Conservation (phyloP, 1,140 invertebrate genomes). For the Centruroides sculpturatus region DNA sequence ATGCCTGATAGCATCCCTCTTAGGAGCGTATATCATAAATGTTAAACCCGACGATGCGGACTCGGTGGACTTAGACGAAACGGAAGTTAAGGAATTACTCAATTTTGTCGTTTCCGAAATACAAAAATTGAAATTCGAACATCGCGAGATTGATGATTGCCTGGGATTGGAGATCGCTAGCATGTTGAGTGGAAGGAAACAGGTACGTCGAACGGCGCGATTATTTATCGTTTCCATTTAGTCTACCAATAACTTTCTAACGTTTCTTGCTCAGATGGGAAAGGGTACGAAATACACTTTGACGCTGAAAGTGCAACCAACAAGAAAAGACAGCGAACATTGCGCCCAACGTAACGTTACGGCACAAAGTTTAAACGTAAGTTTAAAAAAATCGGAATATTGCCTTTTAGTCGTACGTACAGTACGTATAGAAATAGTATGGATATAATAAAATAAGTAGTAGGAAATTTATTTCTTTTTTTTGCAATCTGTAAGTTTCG, state of each 20-base stretch:
- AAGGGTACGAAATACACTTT: constrained; percentile 12
- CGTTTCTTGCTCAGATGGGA: constrained; percentile 7
- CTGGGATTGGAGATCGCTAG: constrained; percentile 9
- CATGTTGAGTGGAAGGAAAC: constrained; percentile 8
- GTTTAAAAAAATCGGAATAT: background rate
- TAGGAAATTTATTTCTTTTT: too few species aligned
- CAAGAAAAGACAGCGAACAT: constrained; percentile 5
- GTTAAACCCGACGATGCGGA: too few species aligned
- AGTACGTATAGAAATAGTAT: too few species aligned
- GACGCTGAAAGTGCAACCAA: constrained; percentile 14
- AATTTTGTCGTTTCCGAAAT: constrained; percentile 10
- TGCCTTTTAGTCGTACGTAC: too few species aligned
- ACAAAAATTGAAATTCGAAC: constrained; percentile 13
- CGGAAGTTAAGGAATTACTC: constrained; percentile 9
- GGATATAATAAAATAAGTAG: too few species aligned
- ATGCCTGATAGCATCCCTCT: too few species aligned
- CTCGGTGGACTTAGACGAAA: constrained; percentile 4
- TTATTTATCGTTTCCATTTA: background rate
- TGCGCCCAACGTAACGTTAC: constrained; percentile 10
- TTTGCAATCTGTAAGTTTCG: too few species aligned
- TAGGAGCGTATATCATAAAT: too few species aligned
- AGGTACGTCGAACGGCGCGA: background rate
- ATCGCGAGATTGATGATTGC: constrained; percentile 12
- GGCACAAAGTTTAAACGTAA: constrained; percentile 6
- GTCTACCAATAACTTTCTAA: background rate